Conservation (phyloP, 2,113 vertebrate genomes). For the Hypocryptadius cinnamomeus region DNA sequence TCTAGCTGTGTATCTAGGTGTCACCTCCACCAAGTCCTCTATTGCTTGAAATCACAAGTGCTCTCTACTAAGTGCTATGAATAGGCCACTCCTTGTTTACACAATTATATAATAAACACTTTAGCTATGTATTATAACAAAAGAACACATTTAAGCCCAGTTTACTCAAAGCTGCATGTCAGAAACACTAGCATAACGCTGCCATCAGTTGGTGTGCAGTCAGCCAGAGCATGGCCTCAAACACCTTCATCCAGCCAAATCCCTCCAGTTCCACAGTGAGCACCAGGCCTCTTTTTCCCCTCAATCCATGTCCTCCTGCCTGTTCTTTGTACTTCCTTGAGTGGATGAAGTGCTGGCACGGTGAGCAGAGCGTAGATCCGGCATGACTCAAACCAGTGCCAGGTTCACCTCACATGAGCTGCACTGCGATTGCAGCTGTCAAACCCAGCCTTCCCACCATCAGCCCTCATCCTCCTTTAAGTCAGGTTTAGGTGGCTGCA, state of each 20-base stretch:
- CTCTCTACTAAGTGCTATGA: neutral
- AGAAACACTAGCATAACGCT: neutral
- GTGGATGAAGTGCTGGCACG: rapidly evolving
- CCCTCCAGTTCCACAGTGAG: neutral
- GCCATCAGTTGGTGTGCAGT: neutral
- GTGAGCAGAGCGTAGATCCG: rapidly evolving
- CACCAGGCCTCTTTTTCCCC: neutral
- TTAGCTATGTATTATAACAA: neutral
- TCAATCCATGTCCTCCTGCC: neutral
- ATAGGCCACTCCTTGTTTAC: neutral
- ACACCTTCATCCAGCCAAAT: neutral
- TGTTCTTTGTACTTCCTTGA: neutral
- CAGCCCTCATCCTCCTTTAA: neutral
- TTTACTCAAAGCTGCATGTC: neutral
- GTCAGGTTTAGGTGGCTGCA: neutral
- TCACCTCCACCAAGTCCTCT: neutral
- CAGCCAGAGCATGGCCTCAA: neutral
- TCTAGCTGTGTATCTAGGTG: neutral
- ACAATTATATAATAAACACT: neutral
- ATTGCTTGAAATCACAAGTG: neutral
- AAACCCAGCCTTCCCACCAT: neutral
- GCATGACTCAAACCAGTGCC: neutral
- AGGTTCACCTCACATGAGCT: neutral
- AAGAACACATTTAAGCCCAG: neutral
- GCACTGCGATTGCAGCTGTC: rapidly evolving